Evolutionary conservation across 2,113 vertebrate species (phyloP), one percentile per base, ranked within the genome.

Genomic region (Lampris incognitus): DNA sequence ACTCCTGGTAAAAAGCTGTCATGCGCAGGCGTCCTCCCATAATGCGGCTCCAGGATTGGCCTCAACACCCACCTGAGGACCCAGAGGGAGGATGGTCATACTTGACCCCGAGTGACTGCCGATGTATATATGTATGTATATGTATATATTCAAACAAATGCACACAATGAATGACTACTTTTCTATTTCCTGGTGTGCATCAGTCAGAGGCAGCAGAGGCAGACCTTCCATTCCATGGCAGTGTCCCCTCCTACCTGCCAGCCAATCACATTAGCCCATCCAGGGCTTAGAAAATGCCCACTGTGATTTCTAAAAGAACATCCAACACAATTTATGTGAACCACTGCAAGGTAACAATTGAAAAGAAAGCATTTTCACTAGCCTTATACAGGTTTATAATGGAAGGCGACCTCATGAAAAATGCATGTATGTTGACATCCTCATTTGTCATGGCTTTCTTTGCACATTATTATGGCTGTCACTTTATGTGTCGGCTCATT

Each of bases 231-330:
- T 91, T 93, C 74, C 89, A 86, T 55, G 76, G 91, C 48, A 83
- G 61, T 61, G 72, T 88, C 24, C 84, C 89, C 70, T 87, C 65
- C 81, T 91, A 13, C 81, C 89, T 74, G 75, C 89, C 56, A 82
- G 75, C 44, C 85, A 81, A 72, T 83, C 59, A 7, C 82, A 92
- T 85, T 69, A 83, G 46, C 62, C 88, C 59, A 80, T 88, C 41
- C 69, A 82, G 74, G 82, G 72, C 3, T 81, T 92, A 72, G 88
- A 82, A 10, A 71, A 88, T 85, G 78, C 85, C 39, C 89, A 87
- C 69, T 81, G 81, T n/a, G 84, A 67, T 72, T 93, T 93, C 84
- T 82, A 93, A 74, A 81, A 91, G 61, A 92, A 84, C 77, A 66
- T 84, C 65, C 79, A 71, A 38, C 40, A 77, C 61, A 81, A 81